phyloP scores from a whole-genome alignment of 2,797 vertebrate genomes.

The Numenius phaeopus region DNA sequence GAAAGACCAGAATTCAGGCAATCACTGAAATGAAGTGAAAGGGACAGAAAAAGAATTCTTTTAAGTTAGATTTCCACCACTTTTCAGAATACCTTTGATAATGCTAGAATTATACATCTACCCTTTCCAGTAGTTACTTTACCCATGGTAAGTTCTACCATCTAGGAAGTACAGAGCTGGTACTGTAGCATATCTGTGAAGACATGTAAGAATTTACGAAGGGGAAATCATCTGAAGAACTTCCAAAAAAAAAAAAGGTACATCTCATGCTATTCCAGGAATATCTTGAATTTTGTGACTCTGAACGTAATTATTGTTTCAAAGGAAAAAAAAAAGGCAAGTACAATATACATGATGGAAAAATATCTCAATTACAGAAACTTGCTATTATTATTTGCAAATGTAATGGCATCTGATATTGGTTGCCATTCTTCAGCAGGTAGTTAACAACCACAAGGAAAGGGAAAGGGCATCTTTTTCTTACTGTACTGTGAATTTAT shows the following conservation, averaged over 20 bases:
- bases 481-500: not conserved
- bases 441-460: not conserved
- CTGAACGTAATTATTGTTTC: not conserved
- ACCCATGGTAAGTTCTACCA: not conserved
- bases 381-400: not conserved
- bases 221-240: not conserved
- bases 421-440: not conserved
- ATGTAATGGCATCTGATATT: not conserved
- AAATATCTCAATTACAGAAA: not conserved
- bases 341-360: not conserved
- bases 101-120: not conserved
- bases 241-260: not conserved
- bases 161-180: not conserved
- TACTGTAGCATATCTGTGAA: not conserved
- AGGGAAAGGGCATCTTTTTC: not conserved
- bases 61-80: not conserved
- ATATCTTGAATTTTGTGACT: not conserved
- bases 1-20: not conserved
- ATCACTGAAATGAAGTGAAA: not conserved
- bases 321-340: not conserved
- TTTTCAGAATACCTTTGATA: not conserved
- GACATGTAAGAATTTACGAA: not conserved
- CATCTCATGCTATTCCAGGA: not conserved
- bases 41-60: not conserved
- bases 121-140: not conserved